Base-by-base conservation (phyloP, 2,113 vertebrate species). In the Epinephelus lanceolatus region DNA sequence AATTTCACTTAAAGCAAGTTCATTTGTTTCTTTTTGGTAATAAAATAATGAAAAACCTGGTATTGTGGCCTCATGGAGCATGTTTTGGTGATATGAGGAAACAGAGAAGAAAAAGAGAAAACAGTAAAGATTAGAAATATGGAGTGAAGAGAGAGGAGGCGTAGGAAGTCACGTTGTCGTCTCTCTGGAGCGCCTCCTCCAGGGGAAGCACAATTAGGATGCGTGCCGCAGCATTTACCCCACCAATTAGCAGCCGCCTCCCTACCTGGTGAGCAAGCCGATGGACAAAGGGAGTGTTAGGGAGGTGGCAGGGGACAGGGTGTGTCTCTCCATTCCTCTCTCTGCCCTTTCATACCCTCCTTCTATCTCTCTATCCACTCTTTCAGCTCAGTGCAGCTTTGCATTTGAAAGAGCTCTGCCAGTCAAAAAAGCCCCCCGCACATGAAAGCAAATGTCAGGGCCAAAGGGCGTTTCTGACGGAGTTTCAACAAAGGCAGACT, bases 361-460 rank as follows among this genome's bases (percentile, higher is more conserved):
- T 30, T 71, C 77, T 0, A 19, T 76, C 55, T 56, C 37, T 59
- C 51, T 21, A 55, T 55, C 21, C 53, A 11, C 21, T n/a, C 61
- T 19, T 25, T 59, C 13, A 27, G 12, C 47, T 62, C 11, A 45
- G 17, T 73, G 72, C 23, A 15, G 45, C 85, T 93, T 92, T 93
- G 88, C 88, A 91, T 92, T 91, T 92, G 63, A 91, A 92, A 93
- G 83, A 81, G 2, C 8, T 73, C 52, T 81, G 14, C 40, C 57
- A 72, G 62, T 59, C 45, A 70, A 66, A 72, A 59, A 27, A 76
- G 70, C 19, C 30, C 30, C 30, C 62, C 9, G 30, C 72, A 85
- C 89, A 88, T 92, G 80, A 94, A 93, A 94, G 90, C 78, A 94
- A 95, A 94, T 92, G 91, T 92, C 93, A 95, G 92, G 90, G 91